A percentile compares a stretch with the other conserved stretches of the same genome.
Conservation (phyloP, 2,797 vertebrate species). For the Aeoliscus strigatus region DNA sequence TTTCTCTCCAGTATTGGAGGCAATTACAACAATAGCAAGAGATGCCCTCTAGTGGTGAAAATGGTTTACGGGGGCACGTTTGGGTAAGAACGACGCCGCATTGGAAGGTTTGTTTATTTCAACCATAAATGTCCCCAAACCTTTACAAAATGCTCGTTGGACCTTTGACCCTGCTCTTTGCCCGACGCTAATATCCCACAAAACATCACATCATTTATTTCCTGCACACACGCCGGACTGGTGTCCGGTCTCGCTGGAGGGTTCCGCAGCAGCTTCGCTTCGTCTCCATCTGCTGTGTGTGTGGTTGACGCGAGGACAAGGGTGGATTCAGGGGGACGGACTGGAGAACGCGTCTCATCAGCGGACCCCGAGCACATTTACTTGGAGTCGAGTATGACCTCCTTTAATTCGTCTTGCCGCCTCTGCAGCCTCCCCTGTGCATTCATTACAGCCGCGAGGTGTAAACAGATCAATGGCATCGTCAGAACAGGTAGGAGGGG, state of each 20-base stretch:
- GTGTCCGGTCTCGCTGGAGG: conserved; percentile 13
- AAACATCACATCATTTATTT: conserved; percentile 6
- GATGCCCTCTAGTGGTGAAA: too few relatives aligned
- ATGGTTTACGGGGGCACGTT: too few relatives aligned
- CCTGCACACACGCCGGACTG: too few relatives aligned
- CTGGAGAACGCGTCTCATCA: conserved; percentile 23
- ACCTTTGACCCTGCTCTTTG: conserved; percentile 1
- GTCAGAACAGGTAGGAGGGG: conserved; percentile 23
- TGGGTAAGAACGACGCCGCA: too few relatives aligned
- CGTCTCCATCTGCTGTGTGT: conserved; percentile 1
- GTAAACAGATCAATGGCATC: conserved; percentile 59
- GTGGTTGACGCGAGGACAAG: conserved; percentile 12
- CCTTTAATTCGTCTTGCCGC: conserved; percentile 48
- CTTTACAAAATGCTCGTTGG: too few relatives aligned
- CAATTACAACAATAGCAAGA: too few relatives aligned
- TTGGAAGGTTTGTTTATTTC: too few relatives aligned
- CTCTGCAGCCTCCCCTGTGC: conserved; percentile 35
- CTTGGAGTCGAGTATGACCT: conserved; percentile 48
- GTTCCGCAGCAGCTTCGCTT: neutral
- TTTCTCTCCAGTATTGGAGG: too few relatives aligned
- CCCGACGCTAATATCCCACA: too few relatives aligned
- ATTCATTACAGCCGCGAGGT: conserved; percentile 44
- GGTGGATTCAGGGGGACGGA: conserved; percentile 13
- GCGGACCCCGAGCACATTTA: conserved; percentile 34
- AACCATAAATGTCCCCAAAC: too few relatives aligned